phyloP scores from a whole-genome alignment of 2,888 invertebrate species.

The Tipula vernalis region DNA sequence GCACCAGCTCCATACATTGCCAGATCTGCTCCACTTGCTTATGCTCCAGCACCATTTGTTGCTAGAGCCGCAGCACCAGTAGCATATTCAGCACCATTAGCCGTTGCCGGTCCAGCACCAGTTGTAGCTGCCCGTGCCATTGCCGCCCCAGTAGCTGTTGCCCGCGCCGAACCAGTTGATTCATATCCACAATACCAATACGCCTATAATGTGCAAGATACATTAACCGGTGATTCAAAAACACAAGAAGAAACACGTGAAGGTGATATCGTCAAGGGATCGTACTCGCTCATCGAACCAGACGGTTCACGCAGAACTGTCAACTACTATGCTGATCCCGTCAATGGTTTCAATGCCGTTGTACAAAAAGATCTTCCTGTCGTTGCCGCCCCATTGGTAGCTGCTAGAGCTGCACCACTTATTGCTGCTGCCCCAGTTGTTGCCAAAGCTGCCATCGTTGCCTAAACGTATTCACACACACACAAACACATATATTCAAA shows the following conservation, averaged over 20 bases:
- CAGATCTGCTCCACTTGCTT: conserved; percentile 19
- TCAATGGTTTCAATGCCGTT: conserved; percentile 40
- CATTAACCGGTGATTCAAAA: conserved; percentile 38
- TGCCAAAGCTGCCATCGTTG: conserved; percentile 13
- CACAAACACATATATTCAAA: neutral
- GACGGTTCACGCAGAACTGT: conserved; percentile 38
- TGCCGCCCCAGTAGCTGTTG: conserved; percentile 26
- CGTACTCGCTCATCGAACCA: conserved; percentile 37
- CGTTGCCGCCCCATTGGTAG: conserved; percentile 33
- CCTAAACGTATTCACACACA: neutral
- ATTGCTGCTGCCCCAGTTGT: conserved; percentile 20
- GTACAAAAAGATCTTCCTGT: conserved; percentile 36
- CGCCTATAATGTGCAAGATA: conserved; percentile 38
- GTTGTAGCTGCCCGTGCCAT: conserved; percentile 18
- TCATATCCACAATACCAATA: conserved; percentile 37
- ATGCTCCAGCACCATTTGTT: conserved; percentile 24
- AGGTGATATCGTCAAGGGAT: conserved; percentile 39
- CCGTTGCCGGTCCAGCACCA: conserved; percentile 17
- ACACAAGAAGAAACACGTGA: conserved; percentile 38
- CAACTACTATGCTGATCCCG: conserved; percentile 37
- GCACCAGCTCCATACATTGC: conserved; percentile 19
- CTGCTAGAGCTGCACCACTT: conserved; percentile 25
- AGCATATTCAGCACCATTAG: conserved; percentile 19
- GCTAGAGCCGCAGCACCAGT: conserved; percentile 22
- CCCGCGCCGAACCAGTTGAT: conserved; percentile 33